These are phyloP conservation scores for Chloromyia formosa DNA, from an alignment of 2,888 invertebrate genomes.

Conservation along the genomic window DNA sequence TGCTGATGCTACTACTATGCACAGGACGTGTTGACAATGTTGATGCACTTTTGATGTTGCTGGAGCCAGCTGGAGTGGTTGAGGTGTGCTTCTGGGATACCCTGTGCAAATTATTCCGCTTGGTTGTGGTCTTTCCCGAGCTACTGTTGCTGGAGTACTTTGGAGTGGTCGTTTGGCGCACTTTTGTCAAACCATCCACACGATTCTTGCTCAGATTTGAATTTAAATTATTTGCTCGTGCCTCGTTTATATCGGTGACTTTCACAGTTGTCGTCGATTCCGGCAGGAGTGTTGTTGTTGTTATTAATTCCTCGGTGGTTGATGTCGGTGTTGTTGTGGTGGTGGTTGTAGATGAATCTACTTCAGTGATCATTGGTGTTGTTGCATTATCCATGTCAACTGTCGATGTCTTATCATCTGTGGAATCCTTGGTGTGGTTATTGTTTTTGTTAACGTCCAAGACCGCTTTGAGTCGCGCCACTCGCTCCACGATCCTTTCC, in stretches of 20 bases:
- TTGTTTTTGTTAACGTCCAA: slow-evolving; percentile 57
- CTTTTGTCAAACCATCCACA: background rate
- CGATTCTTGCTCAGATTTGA: slow-evolving; percentile 4
- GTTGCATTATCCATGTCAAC: slow-evolving; percentile 55
- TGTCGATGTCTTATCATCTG: slow-evolving; percentile 53
- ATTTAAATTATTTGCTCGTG: slow-evolving; percentile 22
- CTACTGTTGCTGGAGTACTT: background rate
- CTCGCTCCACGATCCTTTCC: slow-evolving; percentile 62
- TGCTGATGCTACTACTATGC: background rate
- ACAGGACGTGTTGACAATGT: background rate
- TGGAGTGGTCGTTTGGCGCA: slow-evolving; percentile 27
- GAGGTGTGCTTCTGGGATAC: slow-evolving; percentile 4
- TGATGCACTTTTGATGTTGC: background rate
- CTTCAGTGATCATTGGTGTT: slow-evolving; percentile 46
- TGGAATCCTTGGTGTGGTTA: slow-evolving; percentile 5
- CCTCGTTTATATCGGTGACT: slow-evolving; percentile 19
- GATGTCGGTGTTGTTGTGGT: slow-evolving; percentile 48
- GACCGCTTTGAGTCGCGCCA: slow-evolving; percentile 62
- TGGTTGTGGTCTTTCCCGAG: slow-evolving; percentile 14
- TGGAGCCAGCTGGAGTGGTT: slow-evolving; percentile 12
- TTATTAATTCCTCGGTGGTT: background rate
- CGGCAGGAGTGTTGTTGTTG: slow-evolving; percentile 3
- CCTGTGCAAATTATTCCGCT: background rate
- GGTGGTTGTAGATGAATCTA: slow-evolving; percentile 36
- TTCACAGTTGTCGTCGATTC: slow-evolving; percentile 15